Conservation (phyloP, 2,888 invertebrate species). For the Drosophila mimica region DNA sequence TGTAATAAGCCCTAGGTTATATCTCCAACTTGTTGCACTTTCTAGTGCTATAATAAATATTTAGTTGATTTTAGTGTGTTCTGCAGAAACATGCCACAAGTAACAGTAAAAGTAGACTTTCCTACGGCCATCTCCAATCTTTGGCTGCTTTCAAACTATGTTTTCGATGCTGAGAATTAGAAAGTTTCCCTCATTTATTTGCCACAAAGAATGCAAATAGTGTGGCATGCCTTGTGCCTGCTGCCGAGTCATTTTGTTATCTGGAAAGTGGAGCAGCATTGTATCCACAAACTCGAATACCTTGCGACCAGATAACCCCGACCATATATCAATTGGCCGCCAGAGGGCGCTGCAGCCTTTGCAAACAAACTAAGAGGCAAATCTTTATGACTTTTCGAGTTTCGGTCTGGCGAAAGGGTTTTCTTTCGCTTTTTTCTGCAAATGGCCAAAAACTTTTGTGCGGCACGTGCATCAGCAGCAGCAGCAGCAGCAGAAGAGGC, state of each 20-base stretch:
- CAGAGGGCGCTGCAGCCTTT: slow-evolving; percentile 57
- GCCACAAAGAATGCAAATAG: not conserved
- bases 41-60: not conserved
- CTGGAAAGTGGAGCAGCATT: slow-evolving; percentile 21
- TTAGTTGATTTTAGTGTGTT: not conserved
- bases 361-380: slow-evolving; percentile 50
- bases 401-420: slow-evolving; percentile 43
- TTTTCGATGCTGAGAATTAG: not conserved
- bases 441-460: slow-evolving; percentile 62
- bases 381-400: slow-evolving; percentile 76
- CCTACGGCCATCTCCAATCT: not conserved
- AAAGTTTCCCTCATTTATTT: not conserved
- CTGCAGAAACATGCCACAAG: not conserved
- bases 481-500: slow-evolving; percentile 19
- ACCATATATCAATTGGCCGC: slow-evolving; percentile 71
- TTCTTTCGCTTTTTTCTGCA: slow-evolving; percentile 17
- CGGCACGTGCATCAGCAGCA: slow-evolving; percentile 55
- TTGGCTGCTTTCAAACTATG: too few relatives aligned
- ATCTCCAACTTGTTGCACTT: not conserved
- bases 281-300: slow-evolving; percentile 27
- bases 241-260: slow-evolving; percentile 42
- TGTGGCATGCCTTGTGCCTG: slow-evolving; percentile 5
- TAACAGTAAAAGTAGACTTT: not conserved
- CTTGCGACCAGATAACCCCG: slow-evolving; percentile 45
- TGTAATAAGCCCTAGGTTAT: not conserved